phyloP scores from a whole-genome alignment of 2,113 vertebrate genomes.

The Thermophis baileyi region DNA sequence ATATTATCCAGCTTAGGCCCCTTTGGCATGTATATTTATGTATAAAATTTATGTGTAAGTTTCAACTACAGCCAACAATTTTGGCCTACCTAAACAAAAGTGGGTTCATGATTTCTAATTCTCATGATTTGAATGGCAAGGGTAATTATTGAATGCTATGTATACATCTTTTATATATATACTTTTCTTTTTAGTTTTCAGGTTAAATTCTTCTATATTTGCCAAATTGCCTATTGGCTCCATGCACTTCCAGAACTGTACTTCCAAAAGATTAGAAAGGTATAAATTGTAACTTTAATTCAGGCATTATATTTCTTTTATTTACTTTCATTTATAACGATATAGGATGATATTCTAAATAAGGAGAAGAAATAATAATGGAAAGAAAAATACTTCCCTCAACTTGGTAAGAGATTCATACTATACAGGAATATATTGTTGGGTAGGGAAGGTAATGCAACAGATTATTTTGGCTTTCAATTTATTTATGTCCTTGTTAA shows the following conservation, averaged over 20 bases:
- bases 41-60: neutral
- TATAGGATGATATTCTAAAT: neutral
- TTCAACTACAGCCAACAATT: neutral
- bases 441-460: neutral
- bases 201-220: constrained; percentile 88
- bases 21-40: neutral
- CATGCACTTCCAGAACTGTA: constrained; percentile 82
- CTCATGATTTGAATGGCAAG: neutral
- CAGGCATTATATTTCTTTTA: neutral
- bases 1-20: neutral
- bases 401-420: neutral
- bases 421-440: neutral
- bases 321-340: neutral
- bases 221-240: constrained; percentile 86
- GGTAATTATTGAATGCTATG: neutral
- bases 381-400: neutral
- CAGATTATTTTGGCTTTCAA: neutral
- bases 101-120: neutral
- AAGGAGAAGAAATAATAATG: neutral
- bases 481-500: neutral
- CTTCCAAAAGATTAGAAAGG: constrained; percentile 83
- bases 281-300: constrained; percentile 48
- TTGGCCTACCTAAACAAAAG: neutral
- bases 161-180: neutral
- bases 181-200: constrained; percentile 71